A percentile compares a stretch with the other conserved stretches of the same genome.
phyloP scores from a whole-genome alignment of 2,113 vertebrate genomes.

The Pardalotus punctatus region DNA sequence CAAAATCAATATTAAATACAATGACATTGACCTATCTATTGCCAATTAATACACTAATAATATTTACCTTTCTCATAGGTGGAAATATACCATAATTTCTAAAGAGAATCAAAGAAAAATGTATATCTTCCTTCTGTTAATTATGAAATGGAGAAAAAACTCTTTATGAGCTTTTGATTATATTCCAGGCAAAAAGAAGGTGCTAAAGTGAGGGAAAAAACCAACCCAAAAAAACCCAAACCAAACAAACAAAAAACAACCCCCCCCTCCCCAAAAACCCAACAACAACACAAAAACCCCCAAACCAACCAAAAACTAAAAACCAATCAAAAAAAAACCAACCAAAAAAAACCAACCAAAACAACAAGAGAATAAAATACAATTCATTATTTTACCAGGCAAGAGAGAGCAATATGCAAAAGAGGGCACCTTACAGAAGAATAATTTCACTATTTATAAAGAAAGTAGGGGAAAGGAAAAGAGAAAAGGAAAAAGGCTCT shows the following conservation, averaged over 20 bases:
- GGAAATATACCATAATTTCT: background rate
- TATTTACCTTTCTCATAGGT: background rate
- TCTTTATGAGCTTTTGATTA: background rate
- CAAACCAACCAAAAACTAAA: background rate
- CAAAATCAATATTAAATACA: background rate
- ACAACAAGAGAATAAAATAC: background rate
- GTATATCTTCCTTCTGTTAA: background rate
- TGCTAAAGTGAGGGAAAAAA: rapidly evolving
- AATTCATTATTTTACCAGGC: background rate
- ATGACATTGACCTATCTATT: background rate
- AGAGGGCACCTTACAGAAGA: background rate
- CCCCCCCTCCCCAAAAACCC: too few species aligned
- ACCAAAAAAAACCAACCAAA: background rate
- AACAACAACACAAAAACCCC: background rate
- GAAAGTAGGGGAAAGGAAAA: background rate
- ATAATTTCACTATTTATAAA: background rate
- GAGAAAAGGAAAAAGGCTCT: background rate
- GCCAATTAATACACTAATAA: background rate
- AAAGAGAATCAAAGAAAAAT: background rate
- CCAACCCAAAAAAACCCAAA: background rate
- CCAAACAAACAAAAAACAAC: background rate
- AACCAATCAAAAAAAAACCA: too few species aligned
- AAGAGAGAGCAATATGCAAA: background rate
- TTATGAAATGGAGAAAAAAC: background rate
- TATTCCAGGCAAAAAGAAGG: background rate